Base-by-base conservation (phyloP, 2,888 invertebrate species). In the Calliopum simillimum region DNA sequence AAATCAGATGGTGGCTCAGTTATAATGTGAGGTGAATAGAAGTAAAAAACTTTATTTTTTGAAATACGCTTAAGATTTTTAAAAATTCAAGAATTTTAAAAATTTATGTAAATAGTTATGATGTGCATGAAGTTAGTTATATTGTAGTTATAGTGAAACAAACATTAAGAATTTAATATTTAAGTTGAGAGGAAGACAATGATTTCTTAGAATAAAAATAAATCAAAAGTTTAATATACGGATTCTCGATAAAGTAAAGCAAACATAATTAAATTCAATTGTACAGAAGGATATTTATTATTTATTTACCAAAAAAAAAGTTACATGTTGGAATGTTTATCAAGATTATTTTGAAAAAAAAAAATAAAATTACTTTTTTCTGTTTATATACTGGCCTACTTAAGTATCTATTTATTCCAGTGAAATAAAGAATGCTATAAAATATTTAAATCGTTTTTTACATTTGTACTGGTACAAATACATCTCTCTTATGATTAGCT, bases 1-100 rank as follows among this genome's bases (percentile, higher is more conserved):
- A 85, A 85, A 74, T 84, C 84, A 2, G 85, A 86, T 73, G 81
- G 80, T 11, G 76, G 78, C 6, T 66, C 67, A 41, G 67, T 67
- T 19, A 59, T 67, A n/a, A 67, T 67, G 67, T 67, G 59, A 67
- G 19, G n/a, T 41, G 5, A 46, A 21, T 33, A 11, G 11, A 56
- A 4, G 13, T 6, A 6, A n/a, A n/a, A n/a, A 25, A 33, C n/a
- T 13, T 53, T 53, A n/a, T 5, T 53, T 53, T 53, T 58, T 33
- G 46, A 59, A 67, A 67, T 67, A 67, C 67, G 67, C 67, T 67
- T 67, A 67, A 19, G 12, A 33, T 63, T 63, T 59, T 43, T 11
- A n/a, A 58, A 59, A 25, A 53, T n/a, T 19, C 4, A 14, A 21
- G 12, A 19, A 59, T 53, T 19, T 49, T 49, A 49, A 49, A 49